phyloP scores from a whole-genome alignment of 2,113 vertebrate genomes.

The Cyanistes caeruleus region DNA sequence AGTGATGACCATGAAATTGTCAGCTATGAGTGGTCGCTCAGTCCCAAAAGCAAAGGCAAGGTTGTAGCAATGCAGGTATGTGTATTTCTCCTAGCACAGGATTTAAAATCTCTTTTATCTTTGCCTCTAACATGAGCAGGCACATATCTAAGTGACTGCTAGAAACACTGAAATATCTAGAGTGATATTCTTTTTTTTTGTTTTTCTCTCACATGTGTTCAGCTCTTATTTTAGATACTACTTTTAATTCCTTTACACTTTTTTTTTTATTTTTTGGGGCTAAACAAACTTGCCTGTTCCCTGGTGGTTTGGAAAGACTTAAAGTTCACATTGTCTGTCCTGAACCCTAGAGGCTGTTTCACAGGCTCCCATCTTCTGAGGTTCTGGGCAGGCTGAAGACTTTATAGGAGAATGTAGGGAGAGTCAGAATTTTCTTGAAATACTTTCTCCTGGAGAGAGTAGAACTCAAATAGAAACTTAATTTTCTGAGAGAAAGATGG shows the following conservation, averaged over 20 bases:
- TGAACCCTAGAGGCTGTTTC: background rate
- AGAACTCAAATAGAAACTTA: background rate
- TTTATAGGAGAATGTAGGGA: background rate
- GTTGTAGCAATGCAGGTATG: slow-evolving; percentile 78
- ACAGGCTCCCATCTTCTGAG: background rate
- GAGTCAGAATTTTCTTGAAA: background rate
- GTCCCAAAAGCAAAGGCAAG: slow-evolving; percentile 74
- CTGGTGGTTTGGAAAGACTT: background rate
- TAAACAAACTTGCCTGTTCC: background rate
- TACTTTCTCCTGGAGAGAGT: background rate
- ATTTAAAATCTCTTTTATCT: background rate
- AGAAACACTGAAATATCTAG: background rate
- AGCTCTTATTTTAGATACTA: background rate
- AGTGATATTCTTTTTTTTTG: background rate
- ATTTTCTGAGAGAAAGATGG: background rate
- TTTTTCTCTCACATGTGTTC: background rate
- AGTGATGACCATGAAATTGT: slow-evolving; percentile 79
- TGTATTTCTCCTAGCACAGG: background rate
- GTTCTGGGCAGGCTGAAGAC: background rate
- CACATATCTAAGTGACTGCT: background rate
- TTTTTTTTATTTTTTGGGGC: background rate
- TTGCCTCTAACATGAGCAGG: background rate
- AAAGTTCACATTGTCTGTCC: background rate
- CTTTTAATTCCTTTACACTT: background rate
- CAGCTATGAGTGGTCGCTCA: slow-evolving; percentile 79